These are phyloP conservation scores for Micromys minutus DNA, from an alignment of 2,113 vertebrate species.

Conservation along the genomic window DNA sequence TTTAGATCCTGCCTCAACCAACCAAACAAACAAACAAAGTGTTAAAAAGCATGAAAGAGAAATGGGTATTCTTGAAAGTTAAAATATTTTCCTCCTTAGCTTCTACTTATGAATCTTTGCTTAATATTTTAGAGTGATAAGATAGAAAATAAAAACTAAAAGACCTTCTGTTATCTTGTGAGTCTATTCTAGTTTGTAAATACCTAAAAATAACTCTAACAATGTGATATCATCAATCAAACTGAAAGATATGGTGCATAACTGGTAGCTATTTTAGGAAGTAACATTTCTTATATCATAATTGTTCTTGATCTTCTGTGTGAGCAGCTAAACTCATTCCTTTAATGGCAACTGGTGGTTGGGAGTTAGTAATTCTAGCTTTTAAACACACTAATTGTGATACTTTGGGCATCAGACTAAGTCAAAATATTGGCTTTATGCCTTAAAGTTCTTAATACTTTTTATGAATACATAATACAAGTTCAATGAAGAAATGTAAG, in stretches of 20 bases:
- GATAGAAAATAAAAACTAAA: slow-evolving; percentile 49
- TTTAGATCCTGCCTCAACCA: background rate
- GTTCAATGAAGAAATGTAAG: slow-evolving; percentile 12
- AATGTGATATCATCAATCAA: slow-evolving; percentile 38
- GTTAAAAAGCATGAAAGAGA: slow-evolving; percentile 25
- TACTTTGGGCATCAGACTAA: slow-evolving; percentile 42
- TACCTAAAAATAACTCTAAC: slow-evolving; percentile 54
- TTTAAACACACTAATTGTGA: slow-evolving; percentile 43
- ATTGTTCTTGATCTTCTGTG: slow-evolving; percentile 55
- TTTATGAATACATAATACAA: slow-evolving; percentile 33
- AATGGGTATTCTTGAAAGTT: slow-evolving; percentile 35
- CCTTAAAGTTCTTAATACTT: slow-evolving; percentile 44
- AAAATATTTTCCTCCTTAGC: slow-evolving; percentile 32
- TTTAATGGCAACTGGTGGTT: slow-evolving; percentile 53
- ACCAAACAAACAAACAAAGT: background rate
- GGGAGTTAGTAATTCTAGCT: slow-evolving; percentile 39
- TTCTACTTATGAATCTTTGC: slow-evolving; percentile 38
- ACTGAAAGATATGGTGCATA: background rate
- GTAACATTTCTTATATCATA: slow-evolving; percentile 57
- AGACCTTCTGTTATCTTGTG: background rate
- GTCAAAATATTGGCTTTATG: slow-evolving; percentile 66
- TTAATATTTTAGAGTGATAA: slow-evolving; percentile 53
- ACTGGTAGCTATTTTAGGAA: slow-evolving; percentile 36
- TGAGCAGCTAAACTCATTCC: slow-evolving; percentile 61
- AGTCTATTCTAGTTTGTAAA: slow-evolving; percentile 32